These are phyloP conservation scores for Centroberyx gerrardi DNA, from an alignment of 2,797 vertebrate species.

Conservation along the genomic window DNA sequence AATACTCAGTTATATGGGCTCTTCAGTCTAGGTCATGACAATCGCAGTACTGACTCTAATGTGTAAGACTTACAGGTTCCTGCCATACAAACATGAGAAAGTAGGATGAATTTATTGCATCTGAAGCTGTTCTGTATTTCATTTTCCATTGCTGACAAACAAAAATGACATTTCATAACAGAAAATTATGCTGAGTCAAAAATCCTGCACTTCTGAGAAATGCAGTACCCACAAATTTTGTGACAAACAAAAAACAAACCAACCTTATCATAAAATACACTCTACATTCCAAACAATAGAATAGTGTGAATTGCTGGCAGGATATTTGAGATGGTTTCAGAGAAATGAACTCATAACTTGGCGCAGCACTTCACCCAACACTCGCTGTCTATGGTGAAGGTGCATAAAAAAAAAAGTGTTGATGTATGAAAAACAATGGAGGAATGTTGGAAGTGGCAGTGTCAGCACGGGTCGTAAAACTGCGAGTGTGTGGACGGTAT, in stretches of 20 bases:
- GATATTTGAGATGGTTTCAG: conserved; percentile 54
- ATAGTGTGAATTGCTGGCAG: conserved; percentile 38
- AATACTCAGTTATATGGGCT: conserved; percentile 48
- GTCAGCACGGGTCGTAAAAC: conserved; percentile 75
- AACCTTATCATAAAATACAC: conserved; percentile 56
- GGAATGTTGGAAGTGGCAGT: conserved; percentile 70
- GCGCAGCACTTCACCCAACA: conserved; percentile 32
- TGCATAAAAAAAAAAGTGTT: conserved; percentile 63
- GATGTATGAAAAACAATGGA: conserved; percentile 75
- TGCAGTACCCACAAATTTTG: conserved; percentile 41
- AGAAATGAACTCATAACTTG: conserved; percentile 66
- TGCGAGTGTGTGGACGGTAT: conserved; percentile 52
- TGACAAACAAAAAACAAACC: conserved; percentile 55
- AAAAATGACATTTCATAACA: conserved; percentile 38
- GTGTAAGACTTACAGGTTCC: conserved; percentile 26
- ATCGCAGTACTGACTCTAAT: conserved; percentile 31
- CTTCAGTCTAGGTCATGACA: conserved; percentile 56
- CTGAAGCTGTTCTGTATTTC: conserved; percentile 36
- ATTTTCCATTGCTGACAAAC: conserved; percentile 55
- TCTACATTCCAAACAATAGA: conserved; percentile 51
- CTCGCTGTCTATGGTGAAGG: conserved; percentile 54
- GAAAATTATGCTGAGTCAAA: conserved; percentile 48
- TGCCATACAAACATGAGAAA: conserved; percentile 46
- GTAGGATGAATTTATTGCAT: conserved; percentile 23
- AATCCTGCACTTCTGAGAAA: conserved; percentile 40